A percentile compares a stretch with the other conserved stretches of the same genome.
Conservation (phyloP, 2,888 invertebrate genomes). For the Notodonta ziczac region DNA sequence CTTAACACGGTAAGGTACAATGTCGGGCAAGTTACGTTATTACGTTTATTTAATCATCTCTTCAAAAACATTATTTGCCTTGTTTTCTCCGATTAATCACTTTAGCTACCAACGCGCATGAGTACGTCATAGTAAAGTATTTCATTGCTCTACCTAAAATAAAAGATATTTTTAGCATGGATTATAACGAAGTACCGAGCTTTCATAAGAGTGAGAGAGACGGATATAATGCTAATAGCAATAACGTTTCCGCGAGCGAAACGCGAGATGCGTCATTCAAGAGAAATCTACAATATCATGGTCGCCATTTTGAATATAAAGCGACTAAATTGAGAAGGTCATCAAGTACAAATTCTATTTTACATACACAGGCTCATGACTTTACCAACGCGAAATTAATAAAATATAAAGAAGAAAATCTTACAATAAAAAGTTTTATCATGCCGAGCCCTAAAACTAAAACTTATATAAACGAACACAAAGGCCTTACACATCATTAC, state of each 20-base stretch:
- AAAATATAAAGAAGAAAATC: neutral
- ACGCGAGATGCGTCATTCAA: slow-evolving; percentile 41
- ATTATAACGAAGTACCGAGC: slow-evolving; percentile 5
- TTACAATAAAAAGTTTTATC: neutral
- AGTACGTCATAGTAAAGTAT: too few relatives aligned
- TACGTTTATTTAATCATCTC: too few relatives aligned
- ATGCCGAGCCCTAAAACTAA: neutral
- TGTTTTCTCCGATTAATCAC: too few relatives aligned
- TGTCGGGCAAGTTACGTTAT: too few relatives aligned
- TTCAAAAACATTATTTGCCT: neutral
- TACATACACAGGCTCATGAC: neutral
- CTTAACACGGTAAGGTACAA: too few relatives aligned
- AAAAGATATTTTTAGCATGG: slow-evolving; percentile 22
- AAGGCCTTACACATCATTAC: slow-evolving; percentile 29
- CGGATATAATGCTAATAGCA: slow-evolving; percentile 22
- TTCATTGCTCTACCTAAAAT: neutral
- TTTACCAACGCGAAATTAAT: too few relatives aligned
- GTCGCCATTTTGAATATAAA: slow-evolving; percentile 64
- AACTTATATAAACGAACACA: slow-evolving; percentile 20
- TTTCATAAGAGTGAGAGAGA: slow-evolving; percentile 25
- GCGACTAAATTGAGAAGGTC: slow-evolving; percentile 54
- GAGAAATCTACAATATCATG: slow-evolving; percentile 43
- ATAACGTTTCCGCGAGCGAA: slow-evolving; percentile 19
- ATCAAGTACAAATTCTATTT: slow-evolving; percentile 6
- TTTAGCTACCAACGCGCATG: too few relatives aligned